These are phyloP conservation scores for Platyscapa corneri DNA, from an alignment of 1,140 invertebrate genomes.

Conservation along the genomic window DNA sequence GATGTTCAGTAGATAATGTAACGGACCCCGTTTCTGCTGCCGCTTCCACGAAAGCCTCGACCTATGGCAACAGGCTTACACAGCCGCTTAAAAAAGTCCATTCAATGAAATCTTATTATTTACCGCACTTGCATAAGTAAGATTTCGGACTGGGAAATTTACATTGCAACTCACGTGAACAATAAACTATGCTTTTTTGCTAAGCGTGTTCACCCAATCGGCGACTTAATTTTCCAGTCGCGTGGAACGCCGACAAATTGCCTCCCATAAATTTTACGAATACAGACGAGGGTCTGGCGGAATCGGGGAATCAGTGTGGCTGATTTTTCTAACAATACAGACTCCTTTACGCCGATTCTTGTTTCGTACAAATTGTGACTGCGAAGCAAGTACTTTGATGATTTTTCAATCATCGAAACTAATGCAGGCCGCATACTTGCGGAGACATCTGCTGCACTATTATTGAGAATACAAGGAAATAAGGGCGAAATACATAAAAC, in stretches of 20 bases:
- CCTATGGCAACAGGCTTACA: background rate
- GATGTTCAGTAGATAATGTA: background rate
- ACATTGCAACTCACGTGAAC: background rate
- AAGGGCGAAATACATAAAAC: no score
- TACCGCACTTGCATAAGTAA: background rate
- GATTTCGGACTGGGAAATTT: background rate
- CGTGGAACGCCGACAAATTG: background rate
- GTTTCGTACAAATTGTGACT: background rate
- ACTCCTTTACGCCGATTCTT: background rate
- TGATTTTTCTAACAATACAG: background rate
- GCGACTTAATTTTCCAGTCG: background rate
- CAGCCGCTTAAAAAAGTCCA: background rate
- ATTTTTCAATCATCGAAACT: background rate
- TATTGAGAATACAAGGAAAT: background rate
- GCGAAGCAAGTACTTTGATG: background rate
- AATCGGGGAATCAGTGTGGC: background rate
- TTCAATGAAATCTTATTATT: slow-evolving; percentile 23
- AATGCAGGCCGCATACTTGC: background rate
- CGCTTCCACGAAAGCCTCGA: background rate
- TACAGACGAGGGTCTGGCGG: background rate
- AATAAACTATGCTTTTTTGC: background rate
- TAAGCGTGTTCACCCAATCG: background rate
- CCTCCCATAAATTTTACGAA: slow-evolving; percentile 7
- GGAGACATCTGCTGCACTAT: background rate
- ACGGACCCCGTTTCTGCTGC: background rate